Evolutionary conservation across 1,140 invertebrate genomes (phyloP).

Genomic region (Drosophila ficusphila): DNA sequence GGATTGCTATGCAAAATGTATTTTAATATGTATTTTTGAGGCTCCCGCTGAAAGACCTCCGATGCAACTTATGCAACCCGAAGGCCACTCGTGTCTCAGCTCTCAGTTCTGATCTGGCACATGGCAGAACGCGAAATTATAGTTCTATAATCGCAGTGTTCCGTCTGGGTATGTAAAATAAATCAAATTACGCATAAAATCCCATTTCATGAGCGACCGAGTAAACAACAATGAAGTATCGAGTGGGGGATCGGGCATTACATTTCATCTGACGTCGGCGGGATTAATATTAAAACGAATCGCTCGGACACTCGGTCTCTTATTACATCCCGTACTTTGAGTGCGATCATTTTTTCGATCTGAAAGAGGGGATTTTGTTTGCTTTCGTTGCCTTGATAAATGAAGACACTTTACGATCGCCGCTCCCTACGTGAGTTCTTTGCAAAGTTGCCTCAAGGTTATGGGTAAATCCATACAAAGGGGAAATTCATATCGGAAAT

Average conservation of each 20-base stretch:
- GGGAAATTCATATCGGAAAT: neutral
- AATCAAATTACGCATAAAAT: slow-evolving; percentile 72
- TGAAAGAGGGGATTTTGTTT: slow-evolving; percentile 3
- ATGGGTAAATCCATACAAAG: neutral
- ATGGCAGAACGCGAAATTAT: slow-evolving; percentile 42
- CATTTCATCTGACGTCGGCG: slow-evolving; percentile 31
- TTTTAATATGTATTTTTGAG: neutral
- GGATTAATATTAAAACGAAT: slow-evolving; percentile 50
- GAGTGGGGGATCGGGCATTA: slow-evolving; percentile 27
- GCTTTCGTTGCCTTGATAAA: slow-evolving; percentile 19
- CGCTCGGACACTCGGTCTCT: slow-evolving; percentile 19
- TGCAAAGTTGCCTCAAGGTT: slow-evolving; percentile 8
- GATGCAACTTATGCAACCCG: slow-evolving; percentile 19
- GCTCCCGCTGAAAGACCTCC: neutral
- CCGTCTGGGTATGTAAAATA: slow-evolving; percentile 32
- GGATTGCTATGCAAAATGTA: neutral
- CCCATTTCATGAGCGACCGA: slow-evolving; percentile 33
- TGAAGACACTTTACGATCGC: slow-evolving; percentile 3
- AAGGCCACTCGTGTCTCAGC: slow-evolving; percentile 20
- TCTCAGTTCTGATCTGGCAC: slow-evolving; percentile 14
- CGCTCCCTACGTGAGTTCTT: neutral
- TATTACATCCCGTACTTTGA: slow-evolving; percentile 39
- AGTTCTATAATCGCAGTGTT: slow-evolving; percentile 38
- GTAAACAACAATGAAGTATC: slow-evolving; percentile 11
- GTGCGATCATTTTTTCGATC: slow-evolving; percentile 1